Base-by-base conservation (phyloP, 2,797 vertebrate genomes). In the Trachurus trachurus region DNA sequence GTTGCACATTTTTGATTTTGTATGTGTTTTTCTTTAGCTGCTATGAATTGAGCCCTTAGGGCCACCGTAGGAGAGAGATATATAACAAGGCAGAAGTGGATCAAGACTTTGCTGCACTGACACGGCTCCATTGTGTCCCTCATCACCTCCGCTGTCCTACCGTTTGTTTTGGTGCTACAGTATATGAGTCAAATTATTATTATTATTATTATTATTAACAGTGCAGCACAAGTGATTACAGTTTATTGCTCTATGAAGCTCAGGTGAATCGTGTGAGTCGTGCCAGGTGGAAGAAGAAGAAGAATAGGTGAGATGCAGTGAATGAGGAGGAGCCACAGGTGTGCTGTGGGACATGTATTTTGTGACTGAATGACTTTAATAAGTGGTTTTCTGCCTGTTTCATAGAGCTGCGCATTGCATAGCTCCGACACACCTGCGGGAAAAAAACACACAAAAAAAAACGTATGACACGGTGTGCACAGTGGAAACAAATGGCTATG, bases 401-500 rank as follows among this genome's bases (percentile, higher is more conserved):
- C 74, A 71, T 16, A 1, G 54, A 56, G 56, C 21, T 54, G 40
- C 37, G 58, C 67, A 83, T 56, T 56, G 29, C 53, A 29, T 66
- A 68, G 66, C 44, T 45, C n/a, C 57, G 49, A 34, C 76, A 78
- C 84, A 85, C 73, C 80, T 83, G 76, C 83, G 34, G 7, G 8
- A 37, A 6, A 34, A 34, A 34, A 34, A 34, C 4, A 74, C 47
- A 76, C 34, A 34, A 34, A 34, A 34, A 34, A 34, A 74, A 50
- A 76, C 34, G 53, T 56, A 45, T 4, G n/a, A 64, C 34, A 66
- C 10, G 1, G 11, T 0, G 22, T 44, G 31, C 4, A 13, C 22
- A 15, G 75, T 64, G 71, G 67, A 74, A 81, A 87, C 81, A 65
- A 78, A 85, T 57, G 45, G 63, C 68, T 75, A 45, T 78, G 75